phyloP scores from a whole-genome alignment of 2,113 vertebrate species.

The Girardinichthys multiradiatus region DNA sequence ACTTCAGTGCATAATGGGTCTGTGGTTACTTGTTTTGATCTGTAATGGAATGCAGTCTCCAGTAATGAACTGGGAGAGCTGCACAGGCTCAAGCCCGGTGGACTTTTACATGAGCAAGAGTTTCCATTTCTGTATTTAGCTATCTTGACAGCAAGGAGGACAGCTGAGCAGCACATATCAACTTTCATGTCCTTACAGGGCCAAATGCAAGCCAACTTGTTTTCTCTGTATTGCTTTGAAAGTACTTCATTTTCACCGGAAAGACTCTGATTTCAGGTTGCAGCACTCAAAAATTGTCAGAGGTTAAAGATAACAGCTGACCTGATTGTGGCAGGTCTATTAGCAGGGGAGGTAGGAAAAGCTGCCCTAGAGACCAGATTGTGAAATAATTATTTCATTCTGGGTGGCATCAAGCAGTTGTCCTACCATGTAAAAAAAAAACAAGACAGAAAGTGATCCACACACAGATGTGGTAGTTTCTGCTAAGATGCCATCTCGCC shows the following conservation, averaged over 20 bases:
- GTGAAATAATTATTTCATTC: conserved; percentile 21
- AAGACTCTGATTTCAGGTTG: conserved; percentile 27
- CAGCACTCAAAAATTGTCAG: conserved; percentile 23
- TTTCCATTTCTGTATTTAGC: conserved; percentile 49
- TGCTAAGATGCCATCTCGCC: conserved; percentile 18
- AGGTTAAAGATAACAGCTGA: conserved; percentile 34
- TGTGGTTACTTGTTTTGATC: conserved; percentile 62
- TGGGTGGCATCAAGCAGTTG: conserved; percentile 47
- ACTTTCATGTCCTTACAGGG: conserved; percentile 46
- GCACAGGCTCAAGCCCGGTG: conserved; percentile 22
- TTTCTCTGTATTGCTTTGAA: conserved; percentile 47
- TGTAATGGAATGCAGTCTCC: conserved; percentile 48
- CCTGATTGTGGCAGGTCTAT: conserved; percentile 27
- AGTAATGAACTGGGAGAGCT: conserved; percentile 55
- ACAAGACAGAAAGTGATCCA: conserved; percentile 22
- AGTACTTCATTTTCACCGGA: conserved; percentile 21
- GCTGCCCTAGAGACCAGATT: conserved; percentile 36
- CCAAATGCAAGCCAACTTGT: conserved; percentile 25
- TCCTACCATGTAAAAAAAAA: conserved; percentile 11
- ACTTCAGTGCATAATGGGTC: conserved; percentile 58
- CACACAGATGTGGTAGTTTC: conserved; percentile 25
- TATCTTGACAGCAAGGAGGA: conserved; percentile 9
- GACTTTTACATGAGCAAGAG: conserved; percentile 38
- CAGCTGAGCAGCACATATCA: conserved; percentile 33
- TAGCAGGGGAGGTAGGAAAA: conserved; percentile 35